Base-by-base conservation (phyloP, 2,888 invertebrate genomes). In the Napeogenes inachia region DNA sequence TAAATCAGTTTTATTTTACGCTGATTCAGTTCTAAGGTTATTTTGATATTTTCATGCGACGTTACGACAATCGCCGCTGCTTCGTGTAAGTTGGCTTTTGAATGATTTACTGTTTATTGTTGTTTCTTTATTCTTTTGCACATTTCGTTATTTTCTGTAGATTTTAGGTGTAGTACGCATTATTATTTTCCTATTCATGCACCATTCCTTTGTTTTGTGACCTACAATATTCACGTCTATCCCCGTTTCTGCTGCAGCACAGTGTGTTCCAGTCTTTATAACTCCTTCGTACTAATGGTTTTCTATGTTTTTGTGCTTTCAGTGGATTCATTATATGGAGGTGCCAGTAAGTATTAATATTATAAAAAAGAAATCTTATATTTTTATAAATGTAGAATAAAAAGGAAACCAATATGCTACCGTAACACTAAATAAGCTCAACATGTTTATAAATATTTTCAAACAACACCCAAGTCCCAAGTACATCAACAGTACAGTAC, bases 311-410 rank as follows among this genome's bases (percentile, higher is more conserved):
- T 75, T 83, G 81, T 71, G 71, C 82, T 83, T 85, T 74, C 92
- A 94, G 94, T 93, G 92, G 94, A 94, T 92, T 93, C 93, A 76
- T 89, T 93, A 79, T 93, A 93, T 92, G 94, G 94, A 92, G 93
- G 93, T 85, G 92, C 93, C 85, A 93, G 93, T 93, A 91, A 93
- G 93, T 93, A 85, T 73, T 62, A 50, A 55, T 21, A 56, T 57
- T 59, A 35, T 45, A 46, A 33, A 35, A 35, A 35, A 35, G 6
- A 35, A 21, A 21, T 21, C 21, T 21, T 1, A 21, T 21, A 0
- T 21, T 21, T 21, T 21, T 21, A 21, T 21, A 21, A 1, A 21
- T 21, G 21, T 21, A 21, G 21, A 21, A 21, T 21, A 21, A 21
- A 21, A 21, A n/a, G n/a, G n/a, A n/a, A n/a, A n/a, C n/a, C n/a